Percentiles rank a stretch among this genome's conserved stretches.
Conservation (phyloP, 37 sponge, comb jelly and placozoan genomes). For the Chondrilla cf. caribensis region DNA sequence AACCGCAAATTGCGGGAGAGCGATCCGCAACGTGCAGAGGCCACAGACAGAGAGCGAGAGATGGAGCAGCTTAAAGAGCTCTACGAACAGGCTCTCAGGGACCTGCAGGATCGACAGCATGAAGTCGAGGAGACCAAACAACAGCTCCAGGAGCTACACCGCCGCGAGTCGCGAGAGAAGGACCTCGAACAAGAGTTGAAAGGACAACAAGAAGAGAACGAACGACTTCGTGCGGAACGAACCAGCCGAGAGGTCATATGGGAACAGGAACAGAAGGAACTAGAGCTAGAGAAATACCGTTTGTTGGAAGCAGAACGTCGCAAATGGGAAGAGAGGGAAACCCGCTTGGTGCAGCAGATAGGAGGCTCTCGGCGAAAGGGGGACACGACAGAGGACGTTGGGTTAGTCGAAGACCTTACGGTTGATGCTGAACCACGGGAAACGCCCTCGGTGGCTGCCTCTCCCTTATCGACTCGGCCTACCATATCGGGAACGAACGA, state of each 20-base stretch:
- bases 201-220: not conserved
- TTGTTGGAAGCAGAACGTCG: not conserved
- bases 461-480: no score
- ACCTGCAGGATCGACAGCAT: not conserved
- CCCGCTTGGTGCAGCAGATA: conserved; percentile 15
- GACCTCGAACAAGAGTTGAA: not conserved
- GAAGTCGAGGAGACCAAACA: not conserved
- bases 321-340: conserved; percentile 42
- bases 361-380: no score
- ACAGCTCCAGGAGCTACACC: not conserved
- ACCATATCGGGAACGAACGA: no score
- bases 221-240: not conserved
- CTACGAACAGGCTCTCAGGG: not conserved
- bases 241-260: not conserved
- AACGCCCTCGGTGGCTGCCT: no score
- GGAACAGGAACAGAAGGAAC: not conserved
- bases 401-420: no score
- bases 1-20: conserved; percentile 15
- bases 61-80: conserved; percentile 22
- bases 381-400: no score
- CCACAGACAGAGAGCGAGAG: not conserved
- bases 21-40: not conserved
- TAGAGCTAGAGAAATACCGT: conserved; percentile 21
- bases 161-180: not conserved
- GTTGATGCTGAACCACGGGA: no score